phyloP scores from a whole-genome alignment of 2,113 vertebrate genomes.

The Pseudorasbora parva region DNA sequence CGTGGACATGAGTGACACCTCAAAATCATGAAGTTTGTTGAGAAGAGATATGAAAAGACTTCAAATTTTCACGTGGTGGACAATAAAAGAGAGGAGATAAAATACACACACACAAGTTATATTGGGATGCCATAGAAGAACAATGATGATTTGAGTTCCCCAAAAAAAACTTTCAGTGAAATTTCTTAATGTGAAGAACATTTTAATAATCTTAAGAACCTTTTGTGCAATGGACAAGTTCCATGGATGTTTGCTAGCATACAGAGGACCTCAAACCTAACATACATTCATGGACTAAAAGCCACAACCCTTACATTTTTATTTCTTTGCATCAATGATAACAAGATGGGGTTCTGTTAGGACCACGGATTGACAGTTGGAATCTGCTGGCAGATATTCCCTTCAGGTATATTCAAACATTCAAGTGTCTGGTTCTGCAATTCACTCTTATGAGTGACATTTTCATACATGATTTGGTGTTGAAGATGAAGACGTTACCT shows the following conservation, averaged over 20 bases:
- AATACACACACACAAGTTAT: background rate
- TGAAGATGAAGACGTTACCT: slow-evolving; percentile 60
- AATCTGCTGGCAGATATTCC: background rate
- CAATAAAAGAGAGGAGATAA: background rate
- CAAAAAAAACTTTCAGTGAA: too few species aligned
- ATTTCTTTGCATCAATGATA: background rate
- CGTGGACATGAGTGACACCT: background rate
- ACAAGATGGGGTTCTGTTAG: background rate
- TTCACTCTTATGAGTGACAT: slow-evolving; percentile 33
- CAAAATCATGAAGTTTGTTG: background rate
- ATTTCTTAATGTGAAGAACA: too few species aligned
- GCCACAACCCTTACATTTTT: background rate
- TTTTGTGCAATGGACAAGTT: too few species aligned
- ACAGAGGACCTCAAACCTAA: background rate
- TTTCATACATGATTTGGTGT: slow-evolving; percentile 32
- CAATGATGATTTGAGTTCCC: too few species aligned
- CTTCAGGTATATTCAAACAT: slow-evolving; percentile 36
- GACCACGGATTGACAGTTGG: background rate
- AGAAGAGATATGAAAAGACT: background rate
- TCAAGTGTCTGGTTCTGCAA: slow-evolving; percentile 8
- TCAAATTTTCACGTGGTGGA: background rate
- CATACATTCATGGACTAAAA: background rate
- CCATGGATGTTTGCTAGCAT: background rate
- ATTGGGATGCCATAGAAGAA: too few species aligned
- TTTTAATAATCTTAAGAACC: too few species aligned